Evolutionary conservation across 2,888 invertebrate genomes (phyloP).

Genomic region (Aspidapion aeneum): DNA sequence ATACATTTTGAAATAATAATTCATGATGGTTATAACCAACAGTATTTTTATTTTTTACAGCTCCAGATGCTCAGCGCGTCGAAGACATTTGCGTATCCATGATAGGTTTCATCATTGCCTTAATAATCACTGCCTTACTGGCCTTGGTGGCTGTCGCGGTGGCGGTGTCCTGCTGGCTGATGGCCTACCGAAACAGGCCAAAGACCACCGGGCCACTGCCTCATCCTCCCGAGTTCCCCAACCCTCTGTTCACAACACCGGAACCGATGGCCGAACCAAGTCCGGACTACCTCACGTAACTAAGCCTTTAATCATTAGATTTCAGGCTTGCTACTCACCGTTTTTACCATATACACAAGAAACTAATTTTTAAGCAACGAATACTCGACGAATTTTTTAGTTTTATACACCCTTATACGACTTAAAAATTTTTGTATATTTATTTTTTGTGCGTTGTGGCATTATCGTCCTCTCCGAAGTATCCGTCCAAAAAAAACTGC

Average conservation of each 20-base stretch:
- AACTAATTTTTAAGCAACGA: slow-evolving; percentile 28
- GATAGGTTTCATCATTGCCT: slow-evolving; percentile 87
- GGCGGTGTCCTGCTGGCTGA: slow-evolving; percentile 92
- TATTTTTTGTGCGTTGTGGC: slow-evolving; percentile 10
- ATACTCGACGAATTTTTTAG: slow-evolving; percentile 35
- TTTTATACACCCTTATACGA: slow-evolving; percentile 28
- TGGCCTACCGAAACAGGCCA: slow-evolving; percentile 86
- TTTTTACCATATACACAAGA: not conserved
- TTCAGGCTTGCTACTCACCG: not conserved
- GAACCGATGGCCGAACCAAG: slow-evolving; percentile 79
- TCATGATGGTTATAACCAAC: too few relatives aligned
- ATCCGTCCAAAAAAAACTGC: slow-evolving; percentile 37
- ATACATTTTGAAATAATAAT: too few relatives aligned
- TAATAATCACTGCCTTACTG: slow-evolving; percentile 86
- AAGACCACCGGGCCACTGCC: slow-evolving; percentile 87
- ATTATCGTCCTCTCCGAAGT: slow-evolving; percentile 18
- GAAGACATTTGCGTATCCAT: slow-evolving; percentile 92
- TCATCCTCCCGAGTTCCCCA: slow-evolving; percentile 93
- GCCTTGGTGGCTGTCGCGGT: slow-evolving; percentile 92
- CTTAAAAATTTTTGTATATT: slow-evolving; percentile 23
- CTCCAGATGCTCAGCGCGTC: slow-evolving; percentile 55
- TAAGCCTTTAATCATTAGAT: slow-evolving; percentile 4
- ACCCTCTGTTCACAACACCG: slow-evolving; percentile 83
- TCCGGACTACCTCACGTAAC: slow-evolving; percentile 70
- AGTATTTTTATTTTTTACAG: slow-evolving; percentile 48